Evolutionary conservation across 2,797 vertebrate species (phyloP), one percentile per base, ranked within the genome.

Genomic region (Smutsia temminckii): DNA sequence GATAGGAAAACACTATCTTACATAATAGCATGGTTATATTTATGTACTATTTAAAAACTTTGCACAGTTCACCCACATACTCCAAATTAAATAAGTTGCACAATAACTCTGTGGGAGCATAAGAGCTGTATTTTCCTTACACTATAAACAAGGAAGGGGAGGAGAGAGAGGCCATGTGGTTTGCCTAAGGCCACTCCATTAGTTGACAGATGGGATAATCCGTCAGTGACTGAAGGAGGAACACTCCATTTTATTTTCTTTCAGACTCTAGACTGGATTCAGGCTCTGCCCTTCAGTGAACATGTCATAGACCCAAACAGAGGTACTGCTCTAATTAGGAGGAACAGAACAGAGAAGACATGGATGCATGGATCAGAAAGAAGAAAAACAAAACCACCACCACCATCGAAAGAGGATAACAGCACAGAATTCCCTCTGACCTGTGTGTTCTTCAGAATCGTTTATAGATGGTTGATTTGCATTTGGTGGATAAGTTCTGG

Each of bases 21-120:
- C 42, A 69, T 79, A 96, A 95, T 81, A 92, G 89, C 34, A 74
- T 21, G 21, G 46, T 90, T 93, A 87, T 23, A 92, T 72, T 89
- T 88, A 85, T 61, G 63, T 51, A 61, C 87, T 92, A 81, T 89
- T 95, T 95, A n/a, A 80, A 63, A 89, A 72, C 71, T 91, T 79
- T 68, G 66, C 93, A 90, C 46, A 12, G 37, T 85, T 96, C 55
- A 68, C 59, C 85, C 75, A 80, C 1, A 5, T 68, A 80, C 85
- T 46, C 3, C 74, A 75, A 23, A 63, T 85, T 66, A 85, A 94
- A 63, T 79, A 93, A 66, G 34, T 66, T 94, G 85, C 59, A 74
- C 77, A 83, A 37, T 79, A 61, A 80, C 21, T 63, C 49, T 40
- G 18, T 46, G 78, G 80, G 49, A 69, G 16, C 20, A 11, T 8